These are phyloP conservation scores for Sceloporus undulatus DNA, from an alignment of 2,113 vertebrate species.

Conservation along the genomic window DNA sequence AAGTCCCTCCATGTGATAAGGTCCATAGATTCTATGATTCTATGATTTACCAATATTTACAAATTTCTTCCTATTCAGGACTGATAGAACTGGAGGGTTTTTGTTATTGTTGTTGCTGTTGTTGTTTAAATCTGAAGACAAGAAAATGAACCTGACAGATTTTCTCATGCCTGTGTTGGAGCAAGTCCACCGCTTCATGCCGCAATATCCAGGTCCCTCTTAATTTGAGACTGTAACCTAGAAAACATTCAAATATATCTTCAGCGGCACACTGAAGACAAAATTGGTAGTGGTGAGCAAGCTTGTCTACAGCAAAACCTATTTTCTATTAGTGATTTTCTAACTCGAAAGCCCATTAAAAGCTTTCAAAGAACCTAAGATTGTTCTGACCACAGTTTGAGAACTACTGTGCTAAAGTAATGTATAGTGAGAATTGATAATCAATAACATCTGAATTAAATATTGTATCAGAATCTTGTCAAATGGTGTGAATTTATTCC, in stretches of 20 bases:
- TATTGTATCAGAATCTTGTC: not conserved
- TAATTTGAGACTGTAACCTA: not conserved
- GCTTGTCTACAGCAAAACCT: not conserved
- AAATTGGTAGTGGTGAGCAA: not conserved
- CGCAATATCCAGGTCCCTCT: not conserved
- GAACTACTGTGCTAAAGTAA: not conserved
- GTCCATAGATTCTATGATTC: no score
- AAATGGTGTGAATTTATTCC: not conserved
- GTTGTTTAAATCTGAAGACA: no score
- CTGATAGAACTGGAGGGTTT: no score
- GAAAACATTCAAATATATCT: not conserved
- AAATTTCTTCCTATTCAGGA: not conserved
- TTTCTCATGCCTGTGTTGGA: not conserved
- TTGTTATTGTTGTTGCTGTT: no score
- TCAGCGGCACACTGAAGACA: not conserved
- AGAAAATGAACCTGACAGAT: not conserved
- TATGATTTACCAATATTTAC: not conserved
- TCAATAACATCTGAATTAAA: no score
- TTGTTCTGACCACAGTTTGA: not conserved
- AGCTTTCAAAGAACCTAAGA: not conserved
- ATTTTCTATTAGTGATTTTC: not conserved
- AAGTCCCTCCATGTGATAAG: no score
- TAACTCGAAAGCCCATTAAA: not conserved
- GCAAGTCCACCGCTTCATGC: not conserved
- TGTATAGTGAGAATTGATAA: not conserved